Percentiles rank a stretch among this genome's conserved stretches.
Evolutionary conservation across 2,113 vertebrate genomes (phyloP).

Genomic region (Laticauda colubrina): DNA sequence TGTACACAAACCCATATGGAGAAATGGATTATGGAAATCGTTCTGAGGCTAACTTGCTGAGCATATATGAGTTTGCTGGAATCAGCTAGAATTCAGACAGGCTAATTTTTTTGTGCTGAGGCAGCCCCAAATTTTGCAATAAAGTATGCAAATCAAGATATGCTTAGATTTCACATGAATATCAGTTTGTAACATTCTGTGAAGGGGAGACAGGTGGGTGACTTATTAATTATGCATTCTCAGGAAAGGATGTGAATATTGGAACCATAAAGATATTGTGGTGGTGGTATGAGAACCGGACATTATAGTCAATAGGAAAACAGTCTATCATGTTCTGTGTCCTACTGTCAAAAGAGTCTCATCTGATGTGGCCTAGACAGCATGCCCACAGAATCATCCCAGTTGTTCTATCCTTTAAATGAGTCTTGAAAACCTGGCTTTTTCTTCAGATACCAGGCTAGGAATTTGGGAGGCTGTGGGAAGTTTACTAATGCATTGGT

Average conservation of each 20-base stretch:
- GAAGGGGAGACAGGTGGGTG: not conserved
- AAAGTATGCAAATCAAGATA: not conserved
- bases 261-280: not conserved
- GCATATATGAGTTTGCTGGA: not conserved
- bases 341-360: not conserved
- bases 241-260: not conserved
- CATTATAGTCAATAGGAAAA: not conserved
- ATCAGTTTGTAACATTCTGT: not conserved
- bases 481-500: not conserved
- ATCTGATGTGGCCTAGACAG: not conserved
- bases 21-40: constrained; percentile 44
- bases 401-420: not conserved
- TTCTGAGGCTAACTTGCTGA: not conserved
- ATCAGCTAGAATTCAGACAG: not conserved
- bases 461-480: not conserved
- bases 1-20: constrained; percentile 17
- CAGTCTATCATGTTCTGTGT: not conserved
- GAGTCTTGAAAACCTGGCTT: not conserved
- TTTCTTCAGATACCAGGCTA: not conserved
- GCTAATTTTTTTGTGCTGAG: not conserved
- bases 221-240: not conserved
- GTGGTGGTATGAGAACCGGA: not conserved
- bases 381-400: not conserved
- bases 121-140: not conserved
- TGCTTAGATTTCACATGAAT: not conserved